Percentiles rank a stretch among this genome's conserved stretches.
Conservation (phyloP, 1,140 invertebrate genomes). For the Nomia melanderi region DNA sequence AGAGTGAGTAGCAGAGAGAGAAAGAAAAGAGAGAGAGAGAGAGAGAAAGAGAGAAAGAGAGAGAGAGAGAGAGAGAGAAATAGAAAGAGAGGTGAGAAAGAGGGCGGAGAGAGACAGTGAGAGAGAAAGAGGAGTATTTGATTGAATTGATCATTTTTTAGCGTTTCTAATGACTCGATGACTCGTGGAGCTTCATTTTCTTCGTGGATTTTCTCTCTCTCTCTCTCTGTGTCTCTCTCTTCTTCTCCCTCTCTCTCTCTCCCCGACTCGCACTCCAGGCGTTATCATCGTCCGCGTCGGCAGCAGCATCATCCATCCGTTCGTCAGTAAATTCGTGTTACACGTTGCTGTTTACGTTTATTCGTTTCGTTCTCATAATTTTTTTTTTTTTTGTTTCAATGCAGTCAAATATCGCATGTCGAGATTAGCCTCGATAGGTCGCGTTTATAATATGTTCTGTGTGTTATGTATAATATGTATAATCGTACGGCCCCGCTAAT, state of each 20-base stretch:
- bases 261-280: not conserved
- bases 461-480: constrained; percentile 40
- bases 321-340: constrained; percentile 25
- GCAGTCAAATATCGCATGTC: constrained; percentile 13
- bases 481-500: constrained; percentile 50
- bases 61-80: not conserved
- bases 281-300: not conserved
- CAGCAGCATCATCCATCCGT: constrained; percentile 5
- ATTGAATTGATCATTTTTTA: not conserved
- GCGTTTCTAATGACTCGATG: not conserved
- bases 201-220: no score
- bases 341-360: constrained; percentile 17
- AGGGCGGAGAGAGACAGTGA: not conserved
- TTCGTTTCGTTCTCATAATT: constrained; percentile 27
- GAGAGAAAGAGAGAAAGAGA: not conserved
- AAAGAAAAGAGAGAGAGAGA: not conserved
- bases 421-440: constrained; percentile 10
- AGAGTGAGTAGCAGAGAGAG: constrained; percentile 2
- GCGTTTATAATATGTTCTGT: constrained; percentile 2
- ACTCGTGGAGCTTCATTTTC: not conserved
- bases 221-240: no score
- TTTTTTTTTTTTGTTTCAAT: no score
- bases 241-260: no score
- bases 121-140: not conserved
- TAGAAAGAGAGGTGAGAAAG: not conserved